phyloP scores from a whole-genome alignment of 2,797 vertebrate species.

The Cottoperca gobio region DNA sequence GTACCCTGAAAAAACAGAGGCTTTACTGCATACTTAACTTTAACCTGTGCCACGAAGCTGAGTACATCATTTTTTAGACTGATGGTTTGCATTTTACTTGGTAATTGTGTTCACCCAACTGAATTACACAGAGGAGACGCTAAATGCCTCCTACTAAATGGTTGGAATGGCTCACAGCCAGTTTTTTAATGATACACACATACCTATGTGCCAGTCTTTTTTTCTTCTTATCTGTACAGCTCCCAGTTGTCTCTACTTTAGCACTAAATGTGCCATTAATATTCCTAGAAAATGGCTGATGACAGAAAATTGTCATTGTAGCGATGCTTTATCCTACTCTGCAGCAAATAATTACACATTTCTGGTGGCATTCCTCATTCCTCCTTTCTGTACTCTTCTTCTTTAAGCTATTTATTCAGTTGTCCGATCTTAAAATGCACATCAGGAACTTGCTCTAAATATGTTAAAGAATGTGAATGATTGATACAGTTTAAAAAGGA shows the following conservation, averaged over 20 bases:
- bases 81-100: constrained; percentile 25
- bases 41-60: neutral
- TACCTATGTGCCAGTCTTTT: neutral
- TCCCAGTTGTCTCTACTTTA: constrained; percentile 23
- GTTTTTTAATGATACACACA: constrained; percentile 10
- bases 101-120: constrained; percentile 11
- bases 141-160: constrained; percentile 20
- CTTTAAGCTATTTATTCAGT: neutral
- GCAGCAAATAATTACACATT: constrained; percentile 53
- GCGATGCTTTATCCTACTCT: constrained; percentile 34
- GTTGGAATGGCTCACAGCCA: constrained; percentile 7
- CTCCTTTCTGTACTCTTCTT: neutral
- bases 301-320: constrained; percentile 36
- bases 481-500: neutral
- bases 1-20: neutral
- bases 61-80: constrained; percentile 6
- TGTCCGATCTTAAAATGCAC: neutral
- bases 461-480: constrained; percentile 12
- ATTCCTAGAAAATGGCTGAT: constrained; percentile 48
- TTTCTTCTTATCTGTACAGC: neutral
- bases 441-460: neutral
- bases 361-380: constrained; percentile 15
- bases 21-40: neutral
- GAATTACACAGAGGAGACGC: constrained; percentile 9
- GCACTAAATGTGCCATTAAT: constrained; percentile 48